These are phyloP conservation scores for Neria commutata DNA, from an alignment of 2,888 invertebrate genomes.

Conservation along the genomic window DNA sequence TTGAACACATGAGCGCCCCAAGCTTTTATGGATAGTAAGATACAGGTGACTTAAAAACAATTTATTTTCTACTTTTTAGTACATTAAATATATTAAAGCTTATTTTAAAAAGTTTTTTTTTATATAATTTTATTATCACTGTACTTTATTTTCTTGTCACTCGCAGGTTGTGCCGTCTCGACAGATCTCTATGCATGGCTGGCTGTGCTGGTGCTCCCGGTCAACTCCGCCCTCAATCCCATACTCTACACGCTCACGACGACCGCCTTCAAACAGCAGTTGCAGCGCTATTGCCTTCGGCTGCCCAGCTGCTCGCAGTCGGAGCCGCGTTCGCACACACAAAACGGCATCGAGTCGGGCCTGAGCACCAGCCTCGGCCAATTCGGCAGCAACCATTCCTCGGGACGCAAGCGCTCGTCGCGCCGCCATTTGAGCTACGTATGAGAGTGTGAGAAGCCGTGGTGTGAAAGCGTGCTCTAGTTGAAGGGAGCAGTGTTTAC, in stretches of 20 bases:
- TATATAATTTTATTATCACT: neutral
- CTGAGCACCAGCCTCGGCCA: slow-evolving; percentile 62
- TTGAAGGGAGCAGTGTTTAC: too few species aligned
- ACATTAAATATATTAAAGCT: too few species aligned
- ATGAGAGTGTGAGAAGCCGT: slow-evolving; percentile 29
- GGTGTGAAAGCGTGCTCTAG: too few species aligned
- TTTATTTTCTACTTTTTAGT: too few species aligned
- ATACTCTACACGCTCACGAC: slow-evolving; percentile 69
- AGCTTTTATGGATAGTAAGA: too few species aligned
- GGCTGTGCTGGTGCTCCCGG: slow-evolving; percentile 68
- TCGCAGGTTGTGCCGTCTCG: slow-evolving; percentile 64
- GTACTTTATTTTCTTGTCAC: neutral
- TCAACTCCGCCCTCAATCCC: slow-evolving; percentile 69
- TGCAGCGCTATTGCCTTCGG: slow-evolving; percentile 49
- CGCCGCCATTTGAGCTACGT: slow-evolving; percentile 56
- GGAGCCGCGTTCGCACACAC: slow-evolving; percentile 54
- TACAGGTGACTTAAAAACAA: too few species aligned
- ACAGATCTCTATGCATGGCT: slow-evolving; percentile 68
- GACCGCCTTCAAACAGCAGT: slow-evolving; percentile 67
- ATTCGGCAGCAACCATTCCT: slow-evolving; percentile 55
- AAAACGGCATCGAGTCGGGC: slow-evolving; percentile 62
- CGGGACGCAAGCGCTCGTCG: slow-evolving; percentile 55
- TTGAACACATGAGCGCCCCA: neutral
- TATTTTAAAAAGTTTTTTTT: neutral
- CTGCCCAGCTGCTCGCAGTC: slow-evolving; percentile 46